Percentiles rank a stretch among this genome's conserved stretches.
Evolutionary conservation across 2,888 invertebrate species (phyloP).

Genomic region (Zootermopsis nevadensis): DNA sequence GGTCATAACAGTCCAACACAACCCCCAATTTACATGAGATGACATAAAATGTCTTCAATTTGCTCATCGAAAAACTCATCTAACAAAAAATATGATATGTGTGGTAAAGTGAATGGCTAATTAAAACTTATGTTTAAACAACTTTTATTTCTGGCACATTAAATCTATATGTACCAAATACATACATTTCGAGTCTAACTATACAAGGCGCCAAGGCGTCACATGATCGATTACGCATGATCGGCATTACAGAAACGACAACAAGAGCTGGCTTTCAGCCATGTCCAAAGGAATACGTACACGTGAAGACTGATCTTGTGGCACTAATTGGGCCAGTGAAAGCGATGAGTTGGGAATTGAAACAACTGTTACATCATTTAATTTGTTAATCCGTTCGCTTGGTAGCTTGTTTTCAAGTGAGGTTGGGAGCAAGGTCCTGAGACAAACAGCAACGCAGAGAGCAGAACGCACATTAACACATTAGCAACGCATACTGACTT

Average conservation of each 20-base stretch:
- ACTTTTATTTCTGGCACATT: no score
- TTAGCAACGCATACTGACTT: conserved; percentile 19
- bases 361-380: conserved; percentile 25
- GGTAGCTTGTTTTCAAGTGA: conserved; percentile 5
- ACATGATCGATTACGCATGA: neutral
- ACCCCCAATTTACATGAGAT: no score
- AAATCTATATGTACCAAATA: no score
- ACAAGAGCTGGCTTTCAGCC: neutral
- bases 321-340: conserved; percentile 30
- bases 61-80: no score
- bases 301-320: conserved; percentile 6
- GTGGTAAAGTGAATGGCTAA: neutral
- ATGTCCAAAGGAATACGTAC: neutral
- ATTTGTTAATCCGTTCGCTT: conserved; percentile 11
- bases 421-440: neutral
- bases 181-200: neutral
- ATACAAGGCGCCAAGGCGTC: neutral
- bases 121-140: neutral
- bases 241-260: neutral
- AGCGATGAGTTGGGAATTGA: conserved; percentile 24
- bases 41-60: no score
- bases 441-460: neutral
- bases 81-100: neutral
- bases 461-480: neutral
- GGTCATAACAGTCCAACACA: no score